Percentiles rank a stretch among this genome's conserved stretches.
Evolutionary conservation across 37 sponge, comb jelly and placozoan genomes (phyloP).

Genomic region (Bolinopsis microptera): DNA sequence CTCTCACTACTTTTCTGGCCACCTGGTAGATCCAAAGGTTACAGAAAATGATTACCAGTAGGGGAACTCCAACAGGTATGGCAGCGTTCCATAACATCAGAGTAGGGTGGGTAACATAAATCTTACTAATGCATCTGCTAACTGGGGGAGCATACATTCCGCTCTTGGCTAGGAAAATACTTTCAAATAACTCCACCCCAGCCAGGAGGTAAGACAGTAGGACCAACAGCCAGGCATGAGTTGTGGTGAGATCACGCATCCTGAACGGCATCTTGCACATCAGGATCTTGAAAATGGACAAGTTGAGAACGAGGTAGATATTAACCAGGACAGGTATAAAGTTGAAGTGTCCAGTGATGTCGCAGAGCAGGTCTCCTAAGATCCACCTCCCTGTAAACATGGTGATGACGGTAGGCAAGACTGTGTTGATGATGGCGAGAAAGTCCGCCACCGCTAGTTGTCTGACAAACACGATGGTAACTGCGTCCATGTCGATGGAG

Average conservation of each 20-base stretch:
- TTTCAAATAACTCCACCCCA: not conserved
- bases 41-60: not conserved
- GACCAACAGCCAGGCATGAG: not conserved
- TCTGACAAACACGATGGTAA: not conserved
- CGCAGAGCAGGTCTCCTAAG: constrained; percentile 7
- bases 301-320: not conserved
- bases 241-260: not conserved
- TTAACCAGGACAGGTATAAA: constrained; percentile 6
- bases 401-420: not conserved
- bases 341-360: constrained; percentile 36
- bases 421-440: not conserved
- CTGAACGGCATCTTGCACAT: not conserved
- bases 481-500: not conserved
- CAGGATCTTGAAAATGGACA: not conserved
- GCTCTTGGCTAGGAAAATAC: not conserved
- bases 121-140: not conserved
- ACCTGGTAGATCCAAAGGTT: not conserved
- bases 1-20: not conserved
- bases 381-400: not conserved
- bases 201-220: not conserved
- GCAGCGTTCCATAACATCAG: not conserved
- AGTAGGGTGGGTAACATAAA: not conserved
- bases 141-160: not conserved
- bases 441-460: not conserved
- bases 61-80: constrained; percentile 4